These are phyloP conservation scores for Caenorhabditis panamensis DNA, from an alignment of 2,888 invertebrate species.

Conservation along the genomic window DNA sequence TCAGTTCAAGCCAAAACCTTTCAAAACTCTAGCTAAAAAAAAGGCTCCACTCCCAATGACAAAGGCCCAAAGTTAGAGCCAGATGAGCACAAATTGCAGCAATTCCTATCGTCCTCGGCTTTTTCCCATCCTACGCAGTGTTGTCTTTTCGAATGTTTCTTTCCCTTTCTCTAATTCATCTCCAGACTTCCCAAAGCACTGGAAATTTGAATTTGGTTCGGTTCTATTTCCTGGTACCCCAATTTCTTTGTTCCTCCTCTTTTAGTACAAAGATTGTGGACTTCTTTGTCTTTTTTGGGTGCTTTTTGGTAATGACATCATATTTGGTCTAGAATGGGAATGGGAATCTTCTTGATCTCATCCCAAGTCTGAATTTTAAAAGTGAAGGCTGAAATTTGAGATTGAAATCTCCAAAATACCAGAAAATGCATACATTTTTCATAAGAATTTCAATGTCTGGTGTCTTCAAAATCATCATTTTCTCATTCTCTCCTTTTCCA, in stretches of 20 bases:
- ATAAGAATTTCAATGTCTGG: neutral
- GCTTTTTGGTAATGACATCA: conserved; percentile 39
- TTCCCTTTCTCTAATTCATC: conserved; percentile 26
- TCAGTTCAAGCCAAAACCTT: too few relatives aligned
- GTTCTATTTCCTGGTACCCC: neutral
- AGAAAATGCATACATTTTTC: neutral
- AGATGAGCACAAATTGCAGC: conserved; percentile 59
- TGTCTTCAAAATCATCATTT: neutral
- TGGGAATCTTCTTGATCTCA: too few relatives aligned
- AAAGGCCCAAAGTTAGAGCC: conserved; percentile 18
- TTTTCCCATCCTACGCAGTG: conserved; percentile 3
- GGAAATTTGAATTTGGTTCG: too few relatives aligned
- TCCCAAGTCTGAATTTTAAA: too few relatives aligned
- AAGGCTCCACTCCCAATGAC: conserved; percentile 28
- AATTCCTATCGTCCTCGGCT: conserved; percentile 38
- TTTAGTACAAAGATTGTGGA: conserved; percentile 21
- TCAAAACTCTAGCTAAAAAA: neutral
- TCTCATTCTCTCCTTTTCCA: too few relatives aligned
- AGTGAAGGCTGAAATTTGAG: too few relatives aligned
- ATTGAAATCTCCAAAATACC: too few relatives aligned
- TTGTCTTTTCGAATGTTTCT: conserved; percentile 10
- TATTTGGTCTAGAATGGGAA: neutral
- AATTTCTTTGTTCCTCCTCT: conserved; percentile 8
- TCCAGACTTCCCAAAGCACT: neutral
- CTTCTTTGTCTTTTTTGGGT: conserved; percentile 15